Conservation (phyloP, 2,113 vertebrate species). For the Larimichthys crocea region DNA sequence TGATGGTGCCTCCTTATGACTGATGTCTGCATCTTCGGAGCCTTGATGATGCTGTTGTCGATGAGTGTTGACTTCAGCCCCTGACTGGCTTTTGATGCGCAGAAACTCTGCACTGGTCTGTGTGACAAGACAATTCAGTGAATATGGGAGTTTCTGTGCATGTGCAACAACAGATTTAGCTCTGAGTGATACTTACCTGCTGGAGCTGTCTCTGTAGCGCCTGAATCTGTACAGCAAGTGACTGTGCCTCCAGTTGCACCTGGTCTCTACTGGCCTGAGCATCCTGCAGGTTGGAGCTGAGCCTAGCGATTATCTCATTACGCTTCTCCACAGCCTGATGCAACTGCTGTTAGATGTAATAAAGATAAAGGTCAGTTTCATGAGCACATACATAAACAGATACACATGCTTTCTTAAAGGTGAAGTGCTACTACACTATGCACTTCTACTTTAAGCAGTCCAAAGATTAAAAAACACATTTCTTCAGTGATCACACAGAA, state of each 20-base stretch:
- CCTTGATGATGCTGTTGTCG: conserved; percentile 62
- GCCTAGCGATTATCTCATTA: conserved; percentile 86
- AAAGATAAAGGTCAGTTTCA: not conserved
- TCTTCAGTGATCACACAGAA: too few relatives aligned
- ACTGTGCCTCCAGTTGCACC: conserved; percentile 83
- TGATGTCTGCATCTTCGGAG: conserved; percentile 69
- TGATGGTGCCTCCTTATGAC: conserved; percentile 65
- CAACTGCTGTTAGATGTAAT: conserved; percentile 76
- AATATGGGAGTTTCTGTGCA: not conserved
- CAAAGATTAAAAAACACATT: not conserved
- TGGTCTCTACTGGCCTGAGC: conserved; percentile 79
- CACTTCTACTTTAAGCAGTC: not conserved
- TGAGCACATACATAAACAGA: not conserved
- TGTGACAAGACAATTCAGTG: conserved; percentile 22
- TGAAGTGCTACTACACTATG: not conserved
- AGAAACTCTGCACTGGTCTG: conserved; percentile 84
- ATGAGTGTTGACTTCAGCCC: conserved; percentile 58
- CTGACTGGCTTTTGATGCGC: conserved; percentile 77
- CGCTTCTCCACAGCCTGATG: conserved; percentile 85
- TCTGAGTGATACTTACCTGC: conserved; percentile 78
- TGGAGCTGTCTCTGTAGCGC: conserved; percentile 86
- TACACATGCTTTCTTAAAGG: not conserved
- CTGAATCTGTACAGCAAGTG: conserved; percentile 81
- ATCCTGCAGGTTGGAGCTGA: conserved; percentile 85
- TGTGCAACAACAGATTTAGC: conserved; percentile 3